These are phyloP conservation scores for Drosophila crucigera DNA, from an alignment of 2,888 invertebrate genomes.

Conservation along the genomic window DNA sequence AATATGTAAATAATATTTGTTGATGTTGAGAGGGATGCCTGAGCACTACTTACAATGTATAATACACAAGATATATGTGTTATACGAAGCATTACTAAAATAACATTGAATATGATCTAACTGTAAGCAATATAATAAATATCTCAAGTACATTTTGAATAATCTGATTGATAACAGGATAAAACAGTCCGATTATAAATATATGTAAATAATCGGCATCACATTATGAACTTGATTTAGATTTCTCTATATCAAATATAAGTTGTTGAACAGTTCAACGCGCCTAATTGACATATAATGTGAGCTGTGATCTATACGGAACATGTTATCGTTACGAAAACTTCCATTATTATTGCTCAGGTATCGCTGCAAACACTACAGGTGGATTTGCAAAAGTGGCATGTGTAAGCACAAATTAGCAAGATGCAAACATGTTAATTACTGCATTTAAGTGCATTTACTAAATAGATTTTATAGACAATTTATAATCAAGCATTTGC, in stretches of 20 bases:
- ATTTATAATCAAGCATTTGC: not conserved
- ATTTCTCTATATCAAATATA: conserved; percentile 6
- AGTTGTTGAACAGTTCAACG: conserved; percentile 29
- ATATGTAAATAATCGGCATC: not conserved
- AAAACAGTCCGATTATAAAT: not conserved
- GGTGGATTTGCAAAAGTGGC: conserved; percentile 7
- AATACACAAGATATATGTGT: not conserved
- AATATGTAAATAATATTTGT: conserved; percentile 12
- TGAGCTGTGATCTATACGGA: not conserved
- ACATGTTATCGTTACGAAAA: conserved; percentile 22
- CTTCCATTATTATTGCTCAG: not conserved
- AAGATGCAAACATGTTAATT: conserved; percentile 15
- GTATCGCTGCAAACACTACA: not conserved
- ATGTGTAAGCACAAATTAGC: conserved; percentile 10
- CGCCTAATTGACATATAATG: not conserved
- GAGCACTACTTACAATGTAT: not conserved
- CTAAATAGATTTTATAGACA: not conserved
- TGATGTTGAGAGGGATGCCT: not conserved
- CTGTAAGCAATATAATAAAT: not conserved
- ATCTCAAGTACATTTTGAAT: conserved; percentile 1
- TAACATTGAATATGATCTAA: conserved; percentile 6
- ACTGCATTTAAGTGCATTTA: conserved; percentile 12
- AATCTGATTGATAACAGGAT: not conserved
- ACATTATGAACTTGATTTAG: not conserved
- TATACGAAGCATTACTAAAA: not conserved